Base-by-base conservation (phyloP, 1,140 invertebrate genomes). In the Nixonia krombeini region DNA sequence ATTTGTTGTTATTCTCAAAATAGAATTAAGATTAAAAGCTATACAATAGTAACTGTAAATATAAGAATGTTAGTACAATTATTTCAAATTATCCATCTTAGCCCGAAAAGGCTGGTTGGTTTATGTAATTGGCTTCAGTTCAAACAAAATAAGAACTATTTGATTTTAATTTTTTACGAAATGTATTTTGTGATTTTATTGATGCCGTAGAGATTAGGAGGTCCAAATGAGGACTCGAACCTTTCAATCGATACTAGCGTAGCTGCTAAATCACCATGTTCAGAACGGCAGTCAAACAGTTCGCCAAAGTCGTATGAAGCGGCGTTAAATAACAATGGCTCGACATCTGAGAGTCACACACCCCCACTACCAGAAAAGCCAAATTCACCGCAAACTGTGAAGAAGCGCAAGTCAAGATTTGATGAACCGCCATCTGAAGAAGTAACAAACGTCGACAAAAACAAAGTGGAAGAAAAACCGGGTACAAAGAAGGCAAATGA, bases 161-260 rank as follows among this genome's bases (percentile, higher is more conserved):
- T n/a, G n/a, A n/a, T n/a, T n/a, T n/a, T n/a, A n/a, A n/a, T n/a
- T n/a, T n/a, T n/a, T n/a, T n/a, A n/a, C n/a, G n/a, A n/a, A n/a
- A n/a, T n/a, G n/a, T n/a, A n/a, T n/a, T n/a, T n/a, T n/a, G n/a
- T n/a, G n/a, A n/a, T n/a, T n/a, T n/a, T n/a, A n/a, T n/a, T n/a
- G n/a, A n/a, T n/a, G n/a, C n/a, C n/a, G 28, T 57, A 87, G 88
- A 82, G 89, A 73, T 73, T 91, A 40, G 89, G 89, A 53, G 88
- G 86, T 37, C 84, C 82, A n/a, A 89, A 86, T 68, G 88, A 90
- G 74, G 88, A 90, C 67, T 89, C 88, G 1, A 89, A 89, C 66
- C 73, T 85, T 46, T 87, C 87, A 29, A 57, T 51, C 9, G 81
- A 81, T 2, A 64, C 80, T 28, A 82, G 74, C 29, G 44, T 74